phyloP scores from a whole-genome alignment of 2,888 invertebrate genomes.

The Salticus scenicus region DNA sequence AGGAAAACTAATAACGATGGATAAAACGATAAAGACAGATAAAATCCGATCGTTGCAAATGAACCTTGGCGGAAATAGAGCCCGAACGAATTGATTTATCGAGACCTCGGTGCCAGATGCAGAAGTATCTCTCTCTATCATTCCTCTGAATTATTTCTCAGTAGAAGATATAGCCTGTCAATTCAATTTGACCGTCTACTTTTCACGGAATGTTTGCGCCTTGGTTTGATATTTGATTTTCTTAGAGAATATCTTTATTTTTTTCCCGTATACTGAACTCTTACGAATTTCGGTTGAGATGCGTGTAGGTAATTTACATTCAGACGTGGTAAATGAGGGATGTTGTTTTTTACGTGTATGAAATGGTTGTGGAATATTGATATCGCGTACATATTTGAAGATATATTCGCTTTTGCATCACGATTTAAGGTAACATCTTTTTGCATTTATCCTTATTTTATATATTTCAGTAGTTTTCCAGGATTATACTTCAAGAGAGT shows the following conservation, averaged over 20 bases:
- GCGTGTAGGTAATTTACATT: no score
- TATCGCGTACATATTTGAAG: no score
- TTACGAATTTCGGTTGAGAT: no score
- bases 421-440: no score
- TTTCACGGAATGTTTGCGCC: not conserved
- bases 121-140: slow-evolving; percentile 20
- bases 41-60: slow-evolving; percentile 12
- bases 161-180: not conserved
- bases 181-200: slow-evolving; percentile 16
- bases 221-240: not conserved
- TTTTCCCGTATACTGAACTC: no score
- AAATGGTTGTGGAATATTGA: no score
- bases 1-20: not conserved
- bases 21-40: slow-evolving; percentile 2
- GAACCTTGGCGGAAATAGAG: not conserved
- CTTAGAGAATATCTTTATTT: not conserved
- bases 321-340: no score
- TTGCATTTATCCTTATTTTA: no score
- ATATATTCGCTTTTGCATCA: no score
- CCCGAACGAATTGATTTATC: slow-evolving; percentile 18
- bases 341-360: no score
- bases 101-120: slow-evolving; percentile 3
- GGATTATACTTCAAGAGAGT: no score
- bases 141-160: slow-evolving; percentile 45
- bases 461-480: no score